Percentiles rank a stretch among this genome's conserved stretches.
Evolutionary conservation across 2,113 vertebrate species (phyloP).

Genomic region (Pardalotus punctatus): DNA sequence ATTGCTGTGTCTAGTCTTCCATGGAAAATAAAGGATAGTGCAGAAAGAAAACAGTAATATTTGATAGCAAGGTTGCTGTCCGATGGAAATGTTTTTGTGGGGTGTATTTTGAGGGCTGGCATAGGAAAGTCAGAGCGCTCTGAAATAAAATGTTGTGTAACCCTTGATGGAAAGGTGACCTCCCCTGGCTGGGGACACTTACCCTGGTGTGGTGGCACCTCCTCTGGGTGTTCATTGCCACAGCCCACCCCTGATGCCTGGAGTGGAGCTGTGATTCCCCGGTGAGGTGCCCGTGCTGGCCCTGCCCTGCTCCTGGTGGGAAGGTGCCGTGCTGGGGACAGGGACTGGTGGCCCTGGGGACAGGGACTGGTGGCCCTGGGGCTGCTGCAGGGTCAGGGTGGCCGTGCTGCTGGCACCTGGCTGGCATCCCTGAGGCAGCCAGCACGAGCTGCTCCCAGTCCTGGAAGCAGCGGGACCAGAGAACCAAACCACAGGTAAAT

Average conservation of each 20-base stretch:
- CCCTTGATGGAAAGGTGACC: background rate
- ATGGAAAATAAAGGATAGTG: background rate
- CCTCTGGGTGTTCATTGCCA: background rate
- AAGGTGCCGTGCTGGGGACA: background rate
- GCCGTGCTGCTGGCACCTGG: background rate
- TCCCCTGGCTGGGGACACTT: background rate
- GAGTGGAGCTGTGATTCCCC: accelerated
- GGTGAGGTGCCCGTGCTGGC: background rate
- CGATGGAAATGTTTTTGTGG: background rate
- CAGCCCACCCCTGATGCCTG: too few relatives aligned
- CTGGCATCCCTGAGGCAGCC: background rate
- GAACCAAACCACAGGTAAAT: accelerated
- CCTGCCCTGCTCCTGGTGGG: background rate
- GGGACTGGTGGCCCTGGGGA: background rate
- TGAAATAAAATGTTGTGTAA: background rate
- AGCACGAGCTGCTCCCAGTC: background rate
- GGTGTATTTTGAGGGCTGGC: background rate
- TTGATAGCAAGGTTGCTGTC: background rate
- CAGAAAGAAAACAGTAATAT: background rate
- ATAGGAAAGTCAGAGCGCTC: background rate
- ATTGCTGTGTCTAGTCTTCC: background rate
- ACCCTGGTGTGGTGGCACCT: background rate
- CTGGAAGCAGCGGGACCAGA: background rate
- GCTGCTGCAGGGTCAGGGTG: too few relatives aligned
- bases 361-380: background rate